A percentile compares a stretch with the other conserved stretches of the same genome.
phyloP scores from a whole-genome alignment of 1,140 invertebrate species.

The Dendroctonus ponderosae region DNA sequence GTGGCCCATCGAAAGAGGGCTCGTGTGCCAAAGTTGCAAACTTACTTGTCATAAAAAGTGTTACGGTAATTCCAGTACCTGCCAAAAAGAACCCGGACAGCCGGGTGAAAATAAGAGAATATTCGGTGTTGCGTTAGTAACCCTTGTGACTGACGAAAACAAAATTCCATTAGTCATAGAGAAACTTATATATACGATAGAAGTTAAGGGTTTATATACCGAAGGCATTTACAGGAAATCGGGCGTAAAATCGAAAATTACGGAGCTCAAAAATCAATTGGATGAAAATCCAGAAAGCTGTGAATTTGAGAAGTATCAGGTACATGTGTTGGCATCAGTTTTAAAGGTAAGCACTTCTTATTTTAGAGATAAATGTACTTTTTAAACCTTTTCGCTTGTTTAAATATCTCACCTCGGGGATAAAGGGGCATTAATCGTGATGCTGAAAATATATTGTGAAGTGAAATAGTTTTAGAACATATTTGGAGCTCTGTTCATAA shows the following conservation, averaged over 20 bases:
- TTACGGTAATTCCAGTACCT: conserved; percentile 66
- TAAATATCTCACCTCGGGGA: too few relatives aligned
- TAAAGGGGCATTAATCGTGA: too few relatives aligned
- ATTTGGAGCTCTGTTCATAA: too few relatives aligned
- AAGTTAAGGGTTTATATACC: conserved; percentile 87
- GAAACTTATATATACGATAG: conserved; percentile 83
- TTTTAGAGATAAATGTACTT: neutral
- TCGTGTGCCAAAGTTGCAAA: conserved; percentile 83
- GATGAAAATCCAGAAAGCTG: conserved; percentile 71
- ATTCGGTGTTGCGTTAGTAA: conserved; percentile 74
- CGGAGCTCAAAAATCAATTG: conserved; percentile 70
- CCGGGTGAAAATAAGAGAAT: conserved; percentile 62
- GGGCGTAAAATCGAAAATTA: conserved; percentile 78
- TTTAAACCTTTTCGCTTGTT: too few relatives aligned
- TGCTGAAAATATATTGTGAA: too few relatives aligned
- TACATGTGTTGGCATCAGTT: conserved; percentile 89
- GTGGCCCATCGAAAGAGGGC: conserved; percentile 91
- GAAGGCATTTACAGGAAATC: conserved; percentile 94
- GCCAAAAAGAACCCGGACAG: conserved; percentile 58
- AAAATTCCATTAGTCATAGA: conserved; percentile 86
- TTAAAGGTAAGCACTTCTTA: conserved; percentile 60
- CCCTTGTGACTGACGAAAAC: conserved; percentile 69
- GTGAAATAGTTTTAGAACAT: too few relatives aligned
- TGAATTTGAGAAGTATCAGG: conserved; percentile 69
- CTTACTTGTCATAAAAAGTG: conserved; percentile 95